Evolutionary conservation across 2,888 invertebrate species (phyloP).

Genomic region (Meliscaeva auricollis): DNA sequence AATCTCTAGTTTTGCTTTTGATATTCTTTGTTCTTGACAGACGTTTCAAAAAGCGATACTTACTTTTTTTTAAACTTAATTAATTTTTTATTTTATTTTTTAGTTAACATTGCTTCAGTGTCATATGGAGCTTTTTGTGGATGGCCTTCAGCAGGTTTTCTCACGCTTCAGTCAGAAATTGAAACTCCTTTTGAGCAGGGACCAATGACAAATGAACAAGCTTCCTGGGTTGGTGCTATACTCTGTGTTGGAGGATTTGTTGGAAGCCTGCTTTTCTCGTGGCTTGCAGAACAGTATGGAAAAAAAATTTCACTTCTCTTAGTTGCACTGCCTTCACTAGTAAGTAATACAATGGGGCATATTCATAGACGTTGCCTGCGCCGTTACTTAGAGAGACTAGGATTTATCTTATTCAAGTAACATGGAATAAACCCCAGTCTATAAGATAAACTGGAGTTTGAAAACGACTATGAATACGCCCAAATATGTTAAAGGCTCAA

Average conservation of each 20-base stretch:
- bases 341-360: conserved; percentile 71
- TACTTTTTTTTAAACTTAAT: background rate
- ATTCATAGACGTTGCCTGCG: no score
- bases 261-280: conserved; percentile 81
- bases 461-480: no score
- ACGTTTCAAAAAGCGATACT: no score
- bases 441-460: no score
- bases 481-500: no score
- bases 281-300: conserved; percentile 81
- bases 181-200: conserved; percentile 80
- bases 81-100: no score
- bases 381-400: no score
- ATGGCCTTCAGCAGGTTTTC: conserved; percentile 82
- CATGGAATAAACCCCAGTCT: no score
- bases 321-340: conserved; percentile 80
- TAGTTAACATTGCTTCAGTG: conserved; percentile 81
- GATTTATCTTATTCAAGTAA: no score
- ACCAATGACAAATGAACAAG: conserved; percentile 79
- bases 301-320: conserved; percentile 79
- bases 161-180: conserved; percentile 79
- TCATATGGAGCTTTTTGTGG: conserved; percentile 82
- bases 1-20: no score
- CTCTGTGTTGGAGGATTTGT: conserved; percentile 81
- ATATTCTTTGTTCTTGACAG: no score
- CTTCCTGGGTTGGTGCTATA: conserved; percentile 82